Evolutionary conservation across 2,797 vertebrate species (phyloP).

Genomic region (Lithobates sylvaticus): DNA sequence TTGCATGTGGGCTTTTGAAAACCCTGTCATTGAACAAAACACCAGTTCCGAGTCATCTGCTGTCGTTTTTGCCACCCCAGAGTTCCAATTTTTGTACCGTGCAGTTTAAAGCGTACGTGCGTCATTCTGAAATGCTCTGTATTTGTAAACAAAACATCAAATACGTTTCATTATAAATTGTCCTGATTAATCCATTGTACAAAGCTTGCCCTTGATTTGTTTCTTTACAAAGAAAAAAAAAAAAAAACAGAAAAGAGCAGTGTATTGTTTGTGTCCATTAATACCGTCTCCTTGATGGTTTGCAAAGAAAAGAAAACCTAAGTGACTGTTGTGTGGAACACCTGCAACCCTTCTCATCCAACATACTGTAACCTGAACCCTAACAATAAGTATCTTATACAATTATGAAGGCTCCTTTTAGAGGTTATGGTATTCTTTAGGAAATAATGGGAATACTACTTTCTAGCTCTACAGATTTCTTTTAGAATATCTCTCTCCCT

Average conservation of each 20-base stretch:
- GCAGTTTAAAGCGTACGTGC: background rate
- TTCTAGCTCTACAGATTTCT: background rate
- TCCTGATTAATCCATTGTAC: background rate
- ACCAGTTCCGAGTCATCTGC: background rate
- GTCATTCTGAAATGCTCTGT: conserved; percentile 3
- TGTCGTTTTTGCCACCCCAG: conserved; percentile 13
- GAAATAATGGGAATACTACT: background rate
- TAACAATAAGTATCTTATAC: background rate
- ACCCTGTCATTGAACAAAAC: background rate
- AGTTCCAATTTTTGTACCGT: background rate
- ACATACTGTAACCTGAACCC: conserved; percentile 15
- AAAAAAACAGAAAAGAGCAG: conserved; percentile 2
- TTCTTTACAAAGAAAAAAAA: background rate
- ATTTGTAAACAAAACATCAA: conserved; percentile 28
- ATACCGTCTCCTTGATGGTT: conserved; percentile 4
- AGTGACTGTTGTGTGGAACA: conserved; percentile 9
- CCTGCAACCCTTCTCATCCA: conserved; percentile 27
- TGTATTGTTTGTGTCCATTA: conserved; percentile 10
- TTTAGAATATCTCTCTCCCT: background rate
- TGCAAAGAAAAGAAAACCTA: background rate
- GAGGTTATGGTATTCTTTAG: background rate
- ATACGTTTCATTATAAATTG: conserved; percentile 9
- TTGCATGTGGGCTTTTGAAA: background rate
- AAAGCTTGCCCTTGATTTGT: background rate
- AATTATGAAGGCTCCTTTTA: background rate